Evolutionary conservation across 1,140 invertebrate species (phyloP).

Genomic region (Pantala flavescens): DNA sequence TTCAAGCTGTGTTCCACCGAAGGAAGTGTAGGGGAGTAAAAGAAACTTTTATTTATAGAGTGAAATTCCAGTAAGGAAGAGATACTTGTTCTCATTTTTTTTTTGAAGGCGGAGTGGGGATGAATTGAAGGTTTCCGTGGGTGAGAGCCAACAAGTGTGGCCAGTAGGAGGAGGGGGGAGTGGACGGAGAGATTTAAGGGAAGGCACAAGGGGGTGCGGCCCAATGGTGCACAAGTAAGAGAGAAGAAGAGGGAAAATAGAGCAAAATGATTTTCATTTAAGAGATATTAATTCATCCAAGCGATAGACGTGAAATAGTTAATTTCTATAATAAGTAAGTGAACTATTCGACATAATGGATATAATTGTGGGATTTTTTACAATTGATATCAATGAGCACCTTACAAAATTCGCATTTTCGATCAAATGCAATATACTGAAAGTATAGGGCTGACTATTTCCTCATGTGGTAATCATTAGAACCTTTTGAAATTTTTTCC

Average conservation of each 20-base stretch:
- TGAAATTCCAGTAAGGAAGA: neutral
- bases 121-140: neutral
- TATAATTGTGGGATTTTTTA: too few species aligned
- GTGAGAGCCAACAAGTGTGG: constrained; percentile 7
- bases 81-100: neutral
- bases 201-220: neutral
- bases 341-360: too few species aligned
- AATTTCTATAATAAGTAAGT: too few species aligned
- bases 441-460: too few species aligned
- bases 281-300: neutral
- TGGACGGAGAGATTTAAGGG: neutral
- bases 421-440: too few species aligned
- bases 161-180: neutral
- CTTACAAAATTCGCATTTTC: too few species aligned
- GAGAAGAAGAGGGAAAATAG: neutral
- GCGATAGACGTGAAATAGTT: neutral
- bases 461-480: too few species aligned
- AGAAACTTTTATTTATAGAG: too few species aligned
- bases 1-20: too few species aligned
- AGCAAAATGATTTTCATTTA: neutral
- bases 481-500: too few species aligned
- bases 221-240: neutral
- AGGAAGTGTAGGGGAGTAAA: too few species aligned
- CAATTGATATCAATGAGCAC: too few species aligned
- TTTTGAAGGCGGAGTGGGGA: neutral